These are phyloP conservation scores for Cotesia chilonis DNA, from an alignment of 1,140 invertebrate genomes.

Conservation along the genomic window DNA sequence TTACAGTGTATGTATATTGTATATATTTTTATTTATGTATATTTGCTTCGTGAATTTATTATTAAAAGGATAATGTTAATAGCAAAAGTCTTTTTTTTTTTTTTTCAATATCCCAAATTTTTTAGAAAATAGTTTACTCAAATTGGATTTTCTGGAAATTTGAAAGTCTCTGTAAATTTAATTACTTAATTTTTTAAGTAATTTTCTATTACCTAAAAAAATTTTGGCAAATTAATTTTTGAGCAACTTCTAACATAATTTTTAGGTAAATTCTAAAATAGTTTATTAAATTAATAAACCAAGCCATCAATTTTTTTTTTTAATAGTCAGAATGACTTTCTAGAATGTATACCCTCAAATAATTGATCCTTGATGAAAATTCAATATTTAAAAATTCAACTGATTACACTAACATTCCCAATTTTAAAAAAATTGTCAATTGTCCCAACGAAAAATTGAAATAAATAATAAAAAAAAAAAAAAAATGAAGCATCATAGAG, in stretches of 20 bases:
- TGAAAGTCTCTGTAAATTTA: no score
- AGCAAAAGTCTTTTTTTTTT: not conserved
- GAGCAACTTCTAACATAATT: conserved; percentile 11
- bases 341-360: no score
- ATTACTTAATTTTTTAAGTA: no score
- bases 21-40: conserved; percentile 29
- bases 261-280: not conserved
- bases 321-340: no score
- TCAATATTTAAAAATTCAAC: conserved; percentile 21
- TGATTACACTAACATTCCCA: no score
- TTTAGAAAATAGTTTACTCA: no score
- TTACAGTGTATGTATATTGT: conserved; percentile 15
- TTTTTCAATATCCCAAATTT: not conserved
- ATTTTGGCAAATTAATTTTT: conserved; percentile 1
- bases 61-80: conserved; percentile 14
- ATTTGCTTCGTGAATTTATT: conserved; percentile 32
- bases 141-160: no score
- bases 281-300: no score
- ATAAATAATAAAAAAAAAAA: not conserved
- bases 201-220: no score
- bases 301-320: no score
- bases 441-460: not conserved
- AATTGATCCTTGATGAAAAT: conserved; percentile 22
- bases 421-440: no score
- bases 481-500: not conserved